Base-by-base conservation (phyloP, 2,888 invertebrate species). In the Coleophora flavipennella region DNA sequence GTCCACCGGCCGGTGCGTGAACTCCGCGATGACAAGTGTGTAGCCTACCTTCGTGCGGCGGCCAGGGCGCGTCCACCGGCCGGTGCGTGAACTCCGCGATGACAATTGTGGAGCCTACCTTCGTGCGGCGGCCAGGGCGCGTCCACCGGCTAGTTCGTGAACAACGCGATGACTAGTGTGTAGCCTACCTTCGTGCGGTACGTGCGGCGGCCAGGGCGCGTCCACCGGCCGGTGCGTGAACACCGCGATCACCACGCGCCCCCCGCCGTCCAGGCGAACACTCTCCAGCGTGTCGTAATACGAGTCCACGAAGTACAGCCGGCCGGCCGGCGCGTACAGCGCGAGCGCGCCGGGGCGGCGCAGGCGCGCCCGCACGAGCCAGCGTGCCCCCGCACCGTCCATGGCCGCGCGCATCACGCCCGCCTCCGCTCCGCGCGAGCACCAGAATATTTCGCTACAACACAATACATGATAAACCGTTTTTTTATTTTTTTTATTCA, bases 301-400 rank as follows among this genome's bases (percentile, higher is more conserved):
- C n/a, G 90, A 88, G 78, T 96, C 96, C 9, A 92, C 89, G 92
- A 93, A 94, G 83, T 95, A 95, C 3, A 96, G 69, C 6, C 95
- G 81, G n/a, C 84, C 78, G 0, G 91, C 90, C 0, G 92, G 88
- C 63, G 89, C 87, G 70, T 93, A 92, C 39, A 95, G 85, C 4
- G 94, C 90, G 34, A 95, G 83, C 50, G 94, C 92, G 3, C 89
- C 87, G 1, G 93, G 93, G 86, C 93, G 92, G 10, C 90, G 87
- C 44, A 91, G 78, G 51, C 89, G 86, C 3, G 85, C 80, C 40
- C 81, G 75, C 37, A 91, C 86, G 31, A 93, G 69, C 41, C 83
- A 75, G 51, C 81, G 84, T 48, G 53, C 55, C 42, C 38, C 77
- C 32, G 66, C 63, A 27, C 93, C 94, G 66, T 91, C 91, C 77